Evolutionary conservation across 2,888 invertebrate genomes (phyloP), one percentile per base, ranked within the genome.

Genomic region (Baccha elongata): DNA sequence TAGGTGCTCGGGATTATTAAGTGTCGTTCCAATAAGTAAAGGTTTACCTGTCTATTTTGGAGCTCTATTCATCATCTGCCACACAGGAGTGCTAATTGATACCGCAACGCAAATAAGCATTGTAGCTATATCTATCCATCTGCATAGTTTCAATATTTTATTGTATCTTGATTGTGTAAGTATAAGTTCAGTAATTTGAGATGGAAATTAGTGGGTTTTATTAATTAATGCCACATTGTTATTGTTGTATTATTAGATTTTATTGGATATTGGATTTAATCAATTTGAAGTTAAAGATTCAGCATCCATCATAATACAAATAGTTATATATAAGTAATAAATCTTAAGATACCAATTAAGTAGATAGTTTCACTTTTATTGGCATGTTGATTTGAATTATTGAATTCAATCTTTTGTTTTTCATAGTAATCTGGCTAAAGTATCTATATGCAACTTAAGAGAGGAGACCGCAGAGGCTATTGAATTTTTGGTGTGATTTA

Each of bases 61-160:
- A 17, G 13, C 55, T 64, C 29, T 21, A 21, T 67, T 46, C 62
- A 69, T 42, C 11, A 13, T n/a, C n/a, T n/a, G 48, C 44, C 53
- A 62, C 75, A 81, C 65, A 58, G 72, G 40, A 68, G 83, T 83
- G 83, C 68, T 83, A 83, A 83, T 83, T 83, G 78, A 78, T 78
- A 58, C 55, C 64, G 40, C 78, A 83, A 67, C 35, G 48, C 44
- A 55, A 69, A 52, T 55, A 64, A 55, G 42, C 64, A 32, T 3
- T 6, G 8, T 6, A 32, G 29, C 29, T 32, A 7, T 4, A 26
- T 26, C 3, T 26, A 4, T 6, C 3, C 6, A 26, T 26, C 26
- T 26, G 26, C 8, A 62, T 17, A 74, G 67, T 65, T 52, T 53
- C 60, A 78, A 72, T 72, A 75, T 42, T 81, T 64, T 13, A 11